Conservation (phyloP, 2,888 invertebrate genomes). For the Acronicta psi region DNA sequence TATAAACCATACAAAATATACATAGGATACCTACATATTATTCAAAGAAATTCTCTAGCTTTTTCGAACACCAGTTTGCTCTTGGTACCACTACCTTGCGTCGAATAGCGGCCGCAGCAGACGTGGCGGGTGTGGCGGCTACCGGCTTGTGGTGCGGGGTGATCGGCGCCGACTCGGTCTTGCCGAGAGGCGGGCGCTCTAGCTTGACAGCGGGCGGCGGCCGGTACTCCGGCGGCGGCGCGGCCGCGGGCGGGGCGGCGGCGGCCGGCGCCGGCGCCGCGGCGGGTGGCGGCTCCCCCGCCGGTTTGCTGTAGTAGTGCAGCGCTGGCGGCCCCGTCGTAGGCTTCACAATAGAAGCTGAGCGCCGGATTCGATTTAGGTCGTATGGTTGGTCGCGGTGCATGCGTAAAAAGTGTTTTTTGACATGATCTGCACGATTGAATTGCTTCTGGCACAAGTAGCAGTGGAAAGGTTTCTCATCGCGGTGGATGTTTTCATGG, state of each 20-base stretch:
- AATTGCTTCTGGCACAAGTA: conserved; percentile 97
- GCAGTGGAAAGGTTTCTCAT: conserved; percentile 98
- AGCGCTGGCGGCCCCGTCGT: conserved; percentile 59
- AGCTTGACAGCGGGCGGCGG: conserved; percentile 70
- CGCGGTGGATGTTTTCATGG: conserved; percentile 97
- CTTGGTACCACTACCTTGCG: conserved; percentile 64
- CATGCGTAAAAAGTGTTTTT: conserved; percentile 97
- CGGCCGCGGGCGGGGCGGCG: conserved; percentile 52
- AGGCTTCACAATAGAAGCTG: conserved; percentile 89
- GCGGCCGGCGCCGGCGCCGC: conserved; percentile 62
- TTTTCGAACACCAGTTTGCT: too few relatives aligned
- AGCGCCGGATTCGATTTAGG: conserved; percentile 93
- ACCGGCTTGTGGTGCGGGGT: conserved; percentile 53
- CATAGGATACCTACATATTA: too few relatives aligned
- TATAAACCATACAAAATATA: too few relatives aligned
- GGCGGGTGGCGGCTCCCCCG: conserved; percentile 85
- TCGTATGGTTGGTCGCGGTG: conserved; percentile 97
- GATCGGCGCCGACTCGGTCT: conserved; percentile 80
- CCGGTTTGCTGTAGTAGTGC: conserved; percentile 73
- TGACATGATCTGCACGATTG: conserved; percentile 97
- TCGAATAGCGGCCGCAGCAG: conserved; percentile 46
- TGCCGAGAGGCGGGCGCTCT: conserved; percentile 79
- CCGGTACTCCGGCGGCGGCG: conserved; percentile 56
- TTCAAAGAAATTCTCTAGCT: too few relatives aligned
- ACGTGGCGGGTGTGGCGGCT: conserved; percentile 45